Base-by-base conservation (phyloP, 2,797 vertebrate genomes). In the Orestias chungarensis region DNA sequence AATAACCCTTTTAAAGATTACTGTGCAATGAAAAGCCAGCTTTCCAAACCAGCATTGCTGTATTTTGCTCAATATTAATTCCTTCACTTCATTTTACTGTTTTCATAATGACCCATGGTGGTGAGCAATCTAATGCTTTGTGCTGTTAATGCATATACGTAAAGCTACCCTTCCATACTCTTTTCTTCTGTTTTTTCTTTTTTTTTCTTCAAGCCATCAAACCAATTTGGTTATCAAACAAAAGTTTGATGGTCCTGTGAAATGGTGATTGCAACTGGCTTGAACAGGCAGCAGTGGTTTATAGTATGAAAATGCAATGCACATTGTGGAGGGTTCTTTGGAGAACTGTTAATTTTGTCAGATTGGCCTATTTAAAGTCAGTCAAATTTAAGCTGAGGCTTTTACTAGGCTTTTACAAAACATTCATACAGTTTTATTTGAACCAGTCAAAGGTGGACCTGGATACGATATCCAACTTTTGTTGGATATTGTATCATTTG, bases 1-100 rank as follows among this genome's bases (percentile, higher is more conserved):
- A 93, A 90, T 92, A 91, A 88, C 69, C 85, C 89, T 77, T 87
- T 92, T 92, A 94, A 90, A 92, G 70, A 90, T 93, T 86, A 92
- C 80, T 80, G 89, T 86, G 82, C 88, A 83, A 89, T 88, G 80
- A 90, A 91, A 88, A 81, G 75, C 79, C 75, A 74, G 73, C 38
- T 68, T 76, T 75, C 80, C 82, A 88, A 87, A 85, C 71, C 81
- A 78, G 86, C 78, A 82, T 72, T 73, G 71, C 78, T 74, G 78
- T 85, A 87, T 89, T 92, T 91, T 83, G 75, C 75, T 75, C 47
- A 49, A 80, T 88, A 91, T 89, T 90, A 87, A 84, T 71, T 35
- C 79, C 83, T 84, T 71, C 1, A 6, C 66, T 84, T 80, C 72
- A 67, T 84, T 89, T 81, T 80, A 81, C 69, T 75, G 64, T 87